Evolutionary conservation across 2,797 vertebrate species (phyloP).

Genomic region (Catharus ustulatus): DNA sequence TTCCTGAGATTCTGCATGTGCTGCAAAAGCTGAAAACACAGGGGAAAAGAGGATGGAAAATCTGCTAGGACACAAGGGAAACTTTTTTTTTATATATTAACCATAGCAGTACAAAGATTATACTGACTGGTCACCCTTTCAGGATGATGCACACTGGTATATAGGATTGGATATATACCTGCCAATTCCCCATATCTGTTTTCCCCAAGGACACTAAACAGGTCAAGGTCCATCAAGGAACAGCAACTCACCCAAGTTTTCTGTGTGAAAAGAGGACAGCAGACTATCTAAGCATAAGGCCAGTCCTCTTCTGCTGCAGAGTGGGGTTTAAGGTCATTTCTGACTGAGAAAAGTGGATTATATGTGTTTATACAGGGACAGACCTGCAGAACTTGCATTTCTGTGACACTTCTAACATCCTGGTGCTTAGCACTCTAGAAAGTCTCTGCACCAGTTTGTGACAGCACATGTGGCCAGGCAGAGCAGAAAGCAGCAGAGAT

Average conservation of each 20-base stretch:
- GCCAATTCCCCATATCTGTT: not conserved
- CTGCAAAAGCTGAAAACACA: not conserved
- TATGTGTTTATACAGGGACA: accelerated
- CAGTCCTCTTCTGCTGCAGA: not conserved
- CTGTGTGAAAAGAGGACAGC: not conserved
- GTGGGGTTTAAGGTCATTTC: not conserved
- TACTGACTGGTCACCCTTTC: not conserved
- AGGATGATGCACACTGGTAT: not conserved
- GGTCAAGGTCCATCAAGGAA: not conserved
- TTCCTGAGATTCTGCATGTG: not conserved
- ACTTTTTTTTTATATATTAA: not conserved
- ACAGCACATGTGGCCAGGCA: accelerated
- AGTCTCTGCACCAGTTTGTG: not conserved
- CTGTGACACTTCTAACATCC: accelerated
- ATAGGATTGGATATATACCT: not conserved
- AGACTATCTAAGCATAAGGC: not conserved
- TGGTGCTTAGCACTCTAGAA: not conserved
- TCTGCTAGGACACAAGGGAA: not conserved
- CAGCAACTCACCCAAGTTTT: not conserved
- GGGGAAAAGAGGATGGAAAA: not conserved
- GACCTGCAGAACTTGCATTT: not conserved
- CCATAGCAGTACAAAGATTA: not conserved
- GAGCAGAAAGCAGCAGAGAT: not conserved
- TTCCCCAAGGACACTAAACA: not conserved
- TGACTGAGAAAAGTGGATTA: not conserved